Percentiles rank a stretch among this genome's conserved stretches.
phyloP scores from a whole-genome alignment of 2,888 invertebrate genomes.

The Alcis repandata region DNA sequence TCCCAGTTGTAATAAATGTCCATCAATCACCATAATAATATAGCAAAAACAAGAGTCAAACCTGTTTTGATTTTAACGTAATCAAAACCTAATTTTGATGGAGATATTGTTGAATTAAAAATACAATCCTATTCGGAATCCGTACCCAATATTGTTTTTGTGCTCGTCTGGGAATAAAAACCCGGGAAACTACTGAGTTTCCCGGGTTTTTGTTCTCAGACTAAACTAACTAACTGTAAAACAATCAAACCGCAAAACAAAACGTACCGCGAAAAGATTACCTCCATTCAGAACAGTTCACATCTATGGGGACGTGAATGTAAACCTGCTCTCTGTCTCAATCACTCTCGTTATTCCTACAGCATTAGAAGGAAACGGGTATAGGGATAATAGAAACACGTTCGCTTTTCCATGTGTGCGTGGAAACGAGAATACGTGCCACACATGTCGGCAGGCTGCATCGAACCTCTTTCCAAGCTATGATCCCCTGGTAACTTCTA shows the following conservation, averaged over 20 bases:
- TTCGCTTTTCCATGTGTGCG: constrained; percentile 64
- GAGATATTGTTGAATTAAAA: too few relatives aligned
- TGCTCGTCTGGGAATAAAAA: too few relatives aligned
- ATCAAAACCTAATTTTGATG: too few relatives aligned
- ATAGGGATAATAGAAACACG: constrained; percentile 76
- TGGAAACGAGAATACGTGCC: constrained; percentile 64
- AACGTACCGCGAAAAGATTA: constrained; percentile 28
- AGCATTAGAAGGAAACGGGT: constrained; percentile 60
- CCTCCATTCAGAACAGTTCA: constrained; percentile 34
- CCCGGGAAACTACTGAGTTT: too few relatives aligned
- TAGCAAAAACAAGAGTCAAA: too few relatives aligned
- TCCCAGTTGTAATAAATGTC: too few relatives aligned
- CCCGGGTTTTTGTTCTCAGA: not conserved
- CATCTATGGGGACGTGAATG: constrained; percentile 43
- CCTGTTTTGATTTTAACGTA: too few relatives aligned
- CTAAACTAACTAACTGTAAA: not conserved
- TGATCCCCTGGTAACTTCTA: constrained; percentile 83
- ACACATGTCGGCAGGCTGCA: constrained; percentile 68
- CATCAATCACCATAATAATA: too few relatives aligned
- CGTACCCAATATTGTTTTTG: too few relatives aligned
- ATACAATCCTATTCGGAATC: too few relatives aligned
- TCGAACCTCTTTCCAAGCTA: constrained; percentile 70
- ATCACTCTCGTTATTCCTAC: constrained; percentile 43
- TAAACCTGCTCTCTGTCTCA: constrained; percentile 56
- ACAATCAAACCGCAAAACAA: constrained; percentile 3